phyloP scores from a whole-genome alignment of 2,113 vertebrate species.

The Craseonycteris thonglongyai region DNA sequence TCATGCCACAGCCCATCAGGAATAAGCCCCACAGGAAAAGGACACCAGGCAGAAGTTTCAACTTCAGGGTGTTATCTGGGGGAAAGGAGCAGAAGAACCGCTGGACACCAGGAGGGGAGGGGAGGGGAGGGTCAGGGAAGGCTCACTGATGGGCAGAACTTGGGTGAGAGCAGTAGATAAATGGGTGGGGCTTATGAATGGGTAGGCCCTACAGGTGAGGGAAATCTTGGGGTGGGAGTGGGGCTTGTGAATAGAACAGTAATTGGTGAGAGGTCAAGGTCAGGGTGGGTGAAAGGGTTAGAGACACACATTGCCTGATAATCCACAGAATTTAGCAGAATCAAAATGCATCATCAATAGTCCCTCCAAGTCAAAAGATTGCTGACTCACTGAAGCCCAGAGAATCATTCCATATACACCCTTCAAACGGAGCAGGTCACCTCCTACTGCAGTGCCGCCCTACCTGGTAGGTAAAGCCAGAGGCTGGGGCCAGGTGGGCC shows the following conservation, averaged over 20 bases:
- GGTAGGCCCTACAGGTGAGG: neutral
- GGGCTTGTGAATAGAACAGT: neutral
- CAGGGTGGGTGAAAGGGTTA: neutral
- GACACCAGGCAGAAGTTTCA: constrained; percentile 26
- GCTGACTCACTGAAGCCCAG: neutral
- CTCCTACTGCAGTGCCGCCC: neutral
- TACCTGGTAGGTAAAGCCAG: constrained; percentile 65
- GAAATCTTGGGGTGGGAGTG: neutral
- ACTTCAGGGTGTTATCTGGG: constrained; percentile 21
- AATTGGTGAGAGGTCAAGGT: neutral
- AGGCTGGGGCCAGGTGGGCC: constrained; percentile 56
- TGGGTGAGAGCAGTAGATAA: rapidly evolving
- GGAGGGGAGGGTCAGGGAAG: neutral
- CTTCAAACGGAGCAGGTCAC: neutral
- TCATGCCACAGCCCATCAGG: neutral
- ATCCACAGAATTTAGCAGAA: neutral
- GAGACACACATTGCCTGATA: neutral
- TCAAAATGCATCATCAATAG: neutral
- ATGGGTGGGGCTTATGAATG: neutral
- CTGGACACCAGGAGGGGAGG: too few relatives aligned
- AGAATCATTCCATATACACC: neutral
- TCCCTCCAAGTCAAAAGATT: neutral
- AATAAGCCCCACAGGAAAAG: constrained; percentile 14
- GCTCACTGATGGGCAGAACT: rapidly evolving
- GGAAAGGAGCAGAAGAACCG: neutral